Percentiles rank a stretch among this genome's conserved stretches.
Conservation (phyloP, 2,888 invertebrate genomes). For the Ennomos quercinarius region DNA sequence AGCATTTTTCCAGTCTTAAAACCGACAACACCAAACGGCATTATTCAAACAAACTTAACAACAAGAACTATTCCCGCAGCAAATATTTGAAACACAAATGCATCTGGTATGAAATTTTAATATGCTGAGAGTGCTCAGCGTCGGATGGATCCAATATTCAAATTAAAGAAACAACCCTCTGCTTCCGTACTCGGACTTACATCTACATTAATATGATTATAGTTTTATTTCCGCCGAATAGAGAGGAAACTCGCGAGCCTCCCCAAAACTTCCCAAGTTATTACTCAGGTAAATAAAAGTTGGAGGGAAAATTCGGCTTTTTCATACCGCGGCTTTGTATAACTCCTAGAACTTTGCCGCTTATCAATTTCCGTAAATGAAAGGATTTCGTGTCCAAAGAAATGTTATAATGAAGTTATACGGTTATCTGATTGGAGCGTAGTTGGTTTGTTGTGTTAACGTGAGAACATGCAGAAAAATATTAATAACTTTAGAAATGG, state of each 20-base stretch:
- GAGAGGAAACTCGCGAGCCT: slow-evolving; percentile 49
- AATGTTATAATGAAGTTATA: slow-evolving; percentile 56
- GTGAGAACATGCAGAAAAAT: slow-evolving; percentile 54
- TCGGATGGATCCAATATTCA: slow-evolving; percentile 57
- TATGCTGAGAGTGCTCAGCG: slow-evolving; percentile 48
- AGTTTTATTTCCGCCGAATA: slow-evolving; percentile 65
- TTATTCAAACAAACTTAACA: slow-evolving; percentile 42
- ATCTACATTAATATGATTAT: slow-evolving; percentile 61
- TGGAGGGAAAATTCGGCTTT: slow-evolving; percentile 55
- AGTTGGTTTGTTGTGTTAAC: slow-evolving; percentile 46
- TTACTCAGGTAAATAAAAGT: slow-evolving; percentile 70
- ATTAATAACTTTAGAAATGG: slow-evolving; percentile 22
- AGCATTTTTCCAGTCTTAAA: background rate
- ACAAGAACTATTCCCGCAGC: slow-evolving; percentile 39
- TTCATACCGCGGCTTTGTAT: slow-evolving; percentile 54
- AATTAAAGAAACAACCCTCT: slow-evolving; percentile 58
- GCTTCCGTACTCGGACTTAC: slow-evolving; percentile 37
- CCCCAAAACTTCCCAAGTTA: slow-evolving; percentile 63
- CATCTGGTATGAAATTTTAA: slow-evolving; percentile 55
- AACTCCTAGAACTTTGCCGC: slow-evolving; percentile 56
- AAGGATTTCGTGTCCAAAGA: slow-evolving; percentile 59
- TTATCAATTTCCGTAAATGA: slow-evolving; percentile 69
- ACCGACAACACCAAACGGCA: slow-evolving; percentile 32
- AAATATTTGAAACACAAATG: slow-evolving; percentile 52
- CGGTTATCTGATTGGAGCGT: slow-evolving; percentile 47